Conservation (phyloP, 1,140 invertebrate genomes). For the Pachypeltis micranthus region DNA sequence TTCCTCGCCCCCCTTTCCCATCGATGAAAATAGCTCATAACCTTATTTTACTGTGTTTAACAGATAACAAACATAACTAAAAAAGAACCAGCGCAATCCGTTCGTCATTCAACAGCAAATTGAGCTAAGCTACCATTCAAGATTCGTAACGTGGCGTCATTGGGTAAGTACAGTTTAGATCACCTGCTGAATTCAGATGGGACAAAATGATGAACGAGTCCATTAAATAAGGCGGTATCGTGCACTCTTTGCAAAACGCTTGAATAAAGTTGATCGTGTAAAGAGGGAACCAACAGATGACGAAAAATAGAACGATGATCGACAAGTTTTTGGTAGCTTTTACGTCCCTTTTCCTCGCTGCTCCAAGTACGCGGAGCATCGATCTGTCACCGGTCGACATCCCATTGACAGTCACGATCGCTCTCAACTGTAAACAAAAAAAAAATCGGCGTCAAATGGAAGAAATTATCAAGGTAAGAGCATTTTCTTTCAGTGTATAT, state of each 20-base stretch:
- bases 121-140: no score
- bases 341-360: slow-evolving; percentile 71
- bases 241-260: slow-evolving; percentile 58
- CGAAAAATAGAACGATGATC: slow-evolving; percentile 82
- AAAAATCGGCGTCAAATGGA: no score
- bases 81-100: neutral
- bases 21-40: neutral
- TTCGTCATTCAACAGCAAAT: neutral
- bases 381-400: slow-evolving; percentile 38
- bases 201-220: slow-evolving; percentile 76
- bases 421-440: slow-evolving; percentile 41
- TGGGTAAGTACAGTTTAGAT: no score
- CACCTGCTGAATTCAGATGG: slow-evolving; percentile 73
- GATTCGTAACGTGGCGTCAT: no score
- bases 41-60: neutral
- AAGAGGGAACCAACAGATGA: slow-evolving; percentile 83
- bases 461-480: no score
- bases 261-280: slow-evolving; percentile 83
- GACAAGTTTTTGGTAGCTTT: slow-evolving; percentile 83
- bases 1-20: no score
- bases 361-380: slow-evolving; percentile 64
- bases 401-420: slow-evolving; percentile 45
- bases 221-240: slow-evolving; percentile 53
- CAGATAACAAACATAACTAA: neutral
- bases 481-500: no score